Conservation (phyloP, 1,140 invertebrate genomes). For the Drosophila miranda region DNA sequence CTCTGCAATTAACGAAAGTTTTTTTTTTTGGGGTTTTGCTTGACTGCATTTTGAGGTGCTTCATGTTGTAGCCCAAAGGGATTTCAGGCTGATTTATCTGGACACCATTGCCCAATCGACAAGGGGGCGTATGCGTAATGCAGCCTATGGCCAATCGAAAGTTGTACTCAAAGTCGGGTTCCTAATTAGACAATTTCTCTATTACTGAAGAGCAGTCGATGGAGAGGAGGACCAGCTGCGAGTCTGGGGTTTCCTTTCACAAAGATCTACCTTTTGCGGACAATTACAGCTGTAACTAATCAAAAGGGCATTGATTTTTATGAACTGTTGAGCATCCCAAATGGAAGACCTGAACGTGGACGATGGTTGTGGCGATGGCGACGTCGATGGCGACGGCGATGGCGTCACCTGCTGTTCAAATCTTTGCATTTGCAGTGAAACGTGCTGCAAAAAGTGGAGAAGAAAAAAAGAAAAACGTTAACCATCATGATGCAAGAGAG, state of each 20-base stretch:
- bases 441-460: slow-evolving; percentile 43
- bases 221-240: neutral
- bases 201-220: slow-evolving; percentile 42
- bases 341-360: slow-evolving; percentile 33
- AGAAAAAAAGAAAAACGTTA: slow-evolving; percentile 18
- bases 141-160: slow-evolving; percentile 60
- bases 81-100: slow-evolving; percentile 14
- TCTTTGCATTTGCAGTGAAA: slow-evolving; percentile 72
- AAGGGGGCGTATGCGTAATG: slow-evolving; percentile 69
- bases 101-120: slow-evolving; percentile 36
- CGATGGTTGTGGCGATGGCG: slow-evolving; percentile 12
- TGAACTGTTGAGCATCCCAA: slow-evolving; percentile 58
- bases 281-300: slow-evolving; percentile 73
- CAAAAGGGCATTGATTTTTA: slow-evolving; percentile 80
- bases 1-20: slow-evolving; percentile 49
- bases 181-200: slow-evolving; percentile 79
- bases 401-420: slow-evolving; percentile 72
- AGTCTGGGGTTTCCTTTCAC: slow-evolving; percentile 54
- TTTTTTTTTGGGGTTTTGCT: slow-evolving; percentile 12
- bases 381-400: slow-evolving; percentile 41
- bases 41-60: slow-evolving; percentile 11
- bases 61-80: slow-evolving; percentile 28
- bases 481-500: slow-evolving; percentile 68
- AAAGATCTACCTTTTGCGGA: slow-evolving; percentile 22
- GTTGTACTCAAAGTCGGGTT: slow-evolving; percentile 8